These are phyloP conservation scores for Drosophila ustulata DNA, from an alignment of 2,888 invertebrate species.

Conservation along the genomic window DNA sequence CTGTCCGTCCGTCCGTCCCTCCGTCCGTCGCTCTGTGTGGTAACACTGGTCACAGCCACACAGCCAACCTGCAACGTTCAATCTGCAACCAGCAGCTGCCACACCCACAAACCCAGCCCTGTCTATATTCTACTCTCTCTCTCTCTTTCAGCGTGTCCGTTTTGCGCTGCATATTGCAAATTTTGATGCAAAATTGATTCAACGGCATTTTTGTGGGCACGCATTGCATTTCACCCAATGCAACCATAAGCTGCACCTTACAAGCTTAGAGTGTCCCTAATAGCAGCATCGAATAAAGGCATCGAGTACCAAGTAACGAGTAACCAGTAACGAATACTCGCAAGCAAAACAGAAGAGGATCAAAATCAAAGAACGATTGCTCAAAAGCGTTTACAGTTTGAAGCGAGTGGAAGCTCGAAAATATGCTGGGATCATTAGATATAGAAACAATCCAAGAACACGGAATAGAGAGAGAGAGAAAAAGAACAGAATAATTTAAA, in stretches of 20 bases:
- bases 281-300: background rate
- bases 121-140: background rate
- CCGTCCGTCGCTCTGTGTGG: slow-evolving; percentile 9
- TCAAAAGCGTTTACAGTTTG: no score
- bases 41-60: slow-evolving; percentile 14
- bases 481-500: no score
- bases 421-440: no score
- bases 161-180: slow-evolving; percentile 54
- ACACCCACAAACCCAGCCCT: background rate
- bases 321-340: no score
- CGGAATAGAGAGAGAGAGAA: background rate
- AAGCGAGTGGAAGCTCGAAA: no score
- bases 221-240: slow-evolving; percentile 33
- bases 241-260: slow-evolving; percentile 22
- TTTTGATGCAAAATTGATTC: slow-evolving; percentile 74
- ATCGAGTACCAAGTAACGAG: background rate
- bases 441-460: no score
- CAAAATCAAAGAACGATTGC: no score
- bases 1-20: background rate
- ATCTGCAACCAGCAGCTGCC: slow-evolving; percentile 12
- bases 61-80: background rate
- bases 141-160: background rate
- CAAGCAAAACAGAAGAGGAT: background rate
- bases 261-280: slow-evolving; percentile 36
- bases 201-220: slow-evolving; percentile 68